Conservation (phyloP, 1,140 invertebrate genomes). For the Antheraea pernyi region DNA sequence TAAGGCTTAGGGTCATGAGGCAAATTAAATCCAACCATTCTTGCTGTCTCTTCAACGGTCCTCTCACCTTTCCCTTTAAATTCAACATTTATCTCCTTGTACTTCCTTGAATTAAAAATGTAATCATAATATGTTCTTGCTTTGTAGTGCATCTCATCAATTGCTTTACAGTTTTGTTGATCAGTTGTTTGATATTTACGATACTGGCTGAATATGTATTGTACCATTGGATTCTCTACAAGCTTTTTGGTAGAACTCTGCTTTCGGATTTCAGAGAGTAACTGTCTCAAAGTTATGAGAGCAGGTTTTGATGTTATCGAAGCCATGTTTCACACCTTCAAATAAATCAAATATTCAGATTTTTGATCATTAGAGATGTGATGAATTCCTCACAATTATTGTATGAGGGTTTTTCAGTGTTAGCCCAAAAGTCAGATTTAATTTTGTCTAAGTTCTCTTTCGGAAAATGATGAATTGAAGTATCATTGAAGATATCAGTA, state of each 20-base stretch:
- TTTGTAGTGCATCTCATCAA: conserved; percentile 86
- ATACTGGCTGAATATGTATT: conserved; percentile 86
- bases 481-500: conserved; percentile 86
- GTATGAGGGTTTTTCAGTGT: conserved; percentile 79
- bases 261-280: conserved; percentile 82
- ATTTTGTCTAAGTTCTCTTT: conserved; percentile 69
- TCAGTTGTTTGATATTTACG: conserved; percentile 87
- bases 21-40: conserved; percentile 91
- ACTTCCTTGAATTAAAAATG: conserved; percentile 83
- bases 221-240: conserved; percentile 80
- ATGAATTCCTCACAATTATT: conserved; percentile 81
- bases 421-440: conserved; percentile 80
- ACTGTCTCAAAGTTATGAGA: conserved; percentile 77
- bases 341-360: conserved; percentile 66
- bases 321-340: conserved; percentile 69
- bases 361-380: conserved; percentile 66
- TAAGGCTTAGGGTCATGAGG: conserved; percentile 86
- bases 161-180: conserved; percentile 88
- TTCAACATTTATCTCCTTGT: conserved; percentile 84
- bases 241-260: conserved; percentile 75
- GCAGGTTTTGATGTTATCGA: conserved; percentile 71
- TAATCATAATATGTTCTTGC: conserved; percentile 89
- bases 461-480: conserved; percentile 83
- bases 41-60: conserved; percentile 87
- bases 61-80: conserved; percentile 89